Evolutionary conservation across 2,113 vertebrate genomes (phyloP).

Genomic region (Tamias sibiricus): DNA sequence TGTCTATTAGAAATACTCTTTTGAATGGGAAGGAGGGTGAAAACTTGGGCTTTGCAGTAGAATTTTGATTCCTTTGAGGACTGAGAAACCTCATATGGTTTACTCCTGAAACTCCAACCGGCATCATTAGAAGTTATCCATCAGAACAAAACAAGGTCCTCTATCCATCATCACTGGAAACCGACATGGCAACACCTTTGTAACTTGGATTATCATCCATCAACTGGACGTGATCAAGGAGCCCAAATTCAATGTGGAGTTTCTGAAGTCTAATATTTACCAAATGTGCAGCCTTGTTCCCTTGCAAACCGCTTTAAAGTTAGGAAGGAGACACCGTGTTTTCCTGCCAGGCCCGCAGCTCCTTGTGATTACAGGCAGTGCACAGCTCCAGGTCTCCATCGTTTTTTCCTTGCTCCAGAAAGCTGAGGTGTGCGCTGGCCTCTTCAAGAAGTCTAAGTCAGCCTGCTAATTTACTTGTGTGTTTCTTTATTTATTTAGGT

Average conservation of each 20-base stretch:
- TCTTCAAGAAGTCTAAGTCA: not conserved
- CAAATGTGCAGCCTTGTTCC: constrained; percentile 62
- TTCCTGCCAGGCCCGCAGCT: not conserved
- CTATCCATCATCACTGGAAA: constrained; percentile 53
- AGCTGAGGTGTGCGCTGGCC: not conserved
- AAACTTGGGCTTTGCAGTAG: not conserved
- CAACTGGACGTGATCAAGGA: constrained; percentile 65
- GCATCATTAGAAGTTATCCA: not conserved
- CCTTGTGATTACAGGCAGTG: not conserved
- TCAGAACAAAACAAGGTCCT: not conserved
- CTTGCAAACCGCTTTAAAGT: not conserved
- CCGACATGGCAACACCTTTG: constrained; percentile 64
- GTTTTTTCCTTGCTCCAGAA: not conserved
- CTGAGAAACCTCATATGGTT: not conserved
- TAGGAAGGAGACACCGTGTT: not conserved
- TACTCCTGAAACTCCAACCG: not conserved
- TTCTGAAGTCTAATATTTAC: constrained; percentile 72
- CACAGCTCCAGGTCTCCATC: not conserved
- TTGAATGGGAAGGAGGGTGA: not conserved
- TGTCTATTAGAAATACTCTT: not conserved
- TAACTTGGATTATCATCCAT: constrained; percentile 32
- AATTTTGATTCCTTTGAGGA: constrained; percentile 29
- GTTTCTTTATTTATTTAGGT: too few species aligned
- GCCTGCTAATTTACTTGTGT: not conserved
- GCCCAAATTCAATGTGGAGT: not conserved